Base-by-base conservation (phyloP, 2,888 invertebrate genomes). In the Tipula unca region DNA sequence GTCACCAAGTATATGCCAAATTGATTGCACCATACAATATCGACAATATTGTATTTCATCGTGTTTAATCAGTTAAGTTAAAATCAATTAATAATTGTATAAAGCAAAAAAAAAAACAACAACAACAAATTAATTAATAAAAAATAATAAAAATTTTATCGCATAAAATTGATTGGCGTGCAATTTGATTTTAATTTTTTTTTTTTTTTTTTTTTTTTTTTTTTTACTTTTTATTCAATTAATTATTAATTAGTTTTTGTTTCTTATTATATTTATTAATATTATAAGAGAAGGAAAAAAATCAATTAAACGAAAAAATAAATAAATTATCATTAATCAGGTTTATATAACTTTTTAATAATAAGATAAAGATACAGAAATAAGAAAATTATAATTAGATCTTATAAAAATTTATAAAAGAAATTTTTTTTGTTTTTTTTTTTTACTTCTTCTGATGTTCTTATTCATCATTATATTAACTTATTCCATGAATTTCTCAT, bases 231-330 rank as follows among this genome's bases (percentile, higher is more conserved):
- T 69, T 25, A 20, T 69, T 69, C 69, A 69, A 69, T 69, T 69
- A 69, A 69, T 69, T n/a, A 69, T 69, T 69, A 69, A 69, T 69
- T 69, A 69, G 25, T 69, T 69, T 69, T 69, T 69, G 69, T 69
- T 25, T 69, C 20, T 69, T 25, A 69, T 39, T 39, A 39, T 39
- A n/a, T 35, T 35, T 39, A 39, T 10, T 39, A 48, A 48, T 48
- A 48, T 69, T 25, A 54, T 6, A 69, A 25, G 25, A 39, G n/a
- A 6, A 39, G 10, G n/a, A 48, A 48, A 48, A 69, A 69, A 69
- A 10, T 69, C 69, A 69, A 69, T 69, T 69, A 69, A 69, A 69
- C 25, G 69, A 69, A 69, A 54, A 54, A 54, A 48, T 17, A 32
- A 32, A 48, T 48, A 48, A 69, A 25, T 69, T 69, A 69, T 69